phyloP scores from a whole-genome alignment of 2,113 vertebrate genomes.

The Struthidea cinerea region DNA sequence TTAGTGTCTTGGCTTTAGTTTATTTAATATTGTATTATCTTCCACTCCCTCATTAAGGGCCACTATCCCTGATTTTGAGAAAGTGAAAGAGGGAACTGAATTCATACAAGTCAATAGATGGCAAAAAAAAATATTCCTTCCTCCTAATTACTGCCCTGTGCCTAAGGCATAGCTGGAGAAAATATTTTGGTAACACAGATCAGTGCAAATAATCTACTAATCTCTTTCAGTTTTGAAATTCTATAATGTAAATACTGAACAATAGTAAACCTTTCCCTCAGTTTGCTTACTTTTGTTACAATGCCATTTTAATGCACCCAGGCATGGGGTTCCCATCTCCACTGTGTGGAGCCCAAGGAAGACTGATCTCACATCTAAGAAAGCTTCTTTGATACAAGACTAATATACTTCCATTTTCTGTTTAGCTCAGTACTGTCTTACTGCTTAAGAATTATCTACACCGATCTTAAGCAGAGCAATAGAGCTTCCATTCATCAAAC shows the following conservation, averaged over 20 bases:
- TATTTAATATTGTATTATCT: background rate
- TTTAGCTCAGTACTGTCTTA: background rate
- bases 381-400: background rate
- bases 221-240: background rate
- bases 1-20: background rate
- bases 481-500: background rate
- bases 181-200: background rate
- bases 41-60: background rate
- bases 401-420: background rate
- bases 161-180: background rate
- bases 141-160: background rate
- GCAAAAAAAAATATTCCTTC: background rate
- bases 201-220: background rate
- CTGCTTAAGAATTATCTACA: background rate
- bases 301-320: background rate
- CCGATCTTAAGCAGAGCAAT: background rate
- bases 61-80: background rate
- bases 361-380: background rate
- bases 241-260: background rate
- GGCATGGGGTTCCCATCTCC: background rate
- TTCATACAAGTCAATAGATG: background rate
- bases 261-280: background rate
- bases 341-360: background rate
- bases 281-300: background rate
- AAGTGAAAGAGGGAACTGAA: background rate